These are phyloP conservation scores for Enteromius unitaeniatus DNA, from an alignment of 2,797 vertebrate species.

Conservation along the genomic window DNA sequence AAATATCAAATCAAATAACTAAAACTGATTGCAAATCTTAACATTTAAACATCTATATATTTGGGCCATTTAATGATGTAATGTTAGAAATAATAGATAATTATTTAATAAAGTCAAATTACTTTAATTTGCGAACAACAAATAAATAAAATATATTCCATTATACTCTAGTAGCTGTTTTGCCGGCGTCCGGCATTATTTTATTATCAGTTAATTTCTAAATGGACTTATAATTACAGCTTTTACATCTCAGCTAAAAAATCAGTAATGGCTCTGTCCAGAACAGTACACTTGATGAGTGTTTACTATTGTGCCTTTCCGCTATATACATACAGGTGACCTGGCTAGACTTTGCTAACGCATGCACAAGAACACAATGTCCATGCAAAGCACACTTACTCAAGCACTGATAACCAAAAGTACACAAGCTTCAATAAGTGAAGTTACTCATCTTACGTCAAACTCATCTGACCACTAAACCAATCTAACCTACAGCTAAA, in stretches of 20 bases:
- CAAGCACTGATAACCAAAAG: background rate
- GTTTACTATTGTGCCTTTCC: too few species aligned
- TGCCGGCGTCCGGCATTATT: background rate
- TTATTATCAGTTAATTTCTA: background rate
- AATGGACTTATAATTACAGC: background rate
- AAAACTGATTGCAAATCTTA: background rate
- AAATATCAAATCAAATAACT: background rate
- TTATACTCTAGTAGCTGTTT: background rate
- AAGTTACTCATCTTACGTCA: too few species aligned
- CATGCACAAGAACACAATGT: background rate
- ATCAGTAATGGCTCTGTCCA: background rate
- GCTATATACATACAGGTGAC: background rate
- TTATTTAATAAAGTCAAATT: background rate
- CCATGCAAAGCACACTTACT: background rate
- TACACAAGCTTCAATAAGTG: constrained; percentile 1
- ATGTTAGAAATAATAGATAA: background rate
- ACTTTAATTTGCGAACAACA: background rate
- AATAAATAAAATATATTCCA: background rate
- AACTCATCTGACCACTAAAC: constrained; percentile 23
- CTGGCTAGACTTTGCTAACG: background rate
- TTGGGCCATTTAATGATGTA: background rate
- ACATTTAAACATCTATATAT: background rate
- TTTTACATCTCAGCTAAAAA: background rate
- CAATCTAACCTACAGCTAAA: constrained; percentile 23
- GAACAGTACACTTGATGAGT: background rate